Base-by-base conservation (phyloP, 2,888 invertebrate genomes). In the Eristalis intricaria region DNA sequence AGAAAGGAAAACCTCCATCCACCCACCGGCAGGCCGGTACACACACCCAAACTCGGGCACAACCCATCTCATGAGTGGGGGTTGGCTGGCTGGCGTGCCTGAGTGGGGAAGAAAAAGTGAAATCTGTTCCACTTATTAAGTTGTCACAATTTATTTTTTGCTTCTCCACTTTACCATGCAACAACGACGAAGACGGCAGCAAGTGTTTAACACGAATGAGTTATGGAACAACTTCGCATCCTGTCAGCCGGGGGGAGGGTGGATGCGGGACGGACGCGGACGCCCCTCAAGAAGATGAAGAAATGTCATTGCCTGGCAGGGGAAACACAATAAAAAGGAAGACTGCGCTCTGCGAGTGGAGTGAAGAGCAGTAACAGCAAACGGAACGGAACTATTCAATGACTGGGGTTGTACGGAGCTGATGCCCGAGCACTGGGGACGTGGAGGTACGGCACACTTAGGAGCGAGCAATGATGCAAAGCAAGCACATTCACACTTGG, bases 111-210 rank as follows among this genome's bases (percentile, higher is more conserved):
- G 75, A 75, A 79, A 79, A 76, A 83, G 76, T 68, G 84, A 87
- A 89, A 89, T 89, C 89, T 89, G 89, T 89, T 89, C 89, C 89
- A 89, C 89, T 89, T 89, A 89, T 89, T 89, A 89, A 89, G 89
- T 89, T 89, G 89, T 89, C 89, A 89, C 89, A 89, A 88, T 89
- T 89, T 89, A 89, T 84, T 88, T 69, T 69, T 81, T 82, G n/a
- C 74, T 61, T 35, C 69, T 76, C 74, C 82, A 35, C 77, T 89
- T 88, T 87, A 73, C 84, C 64, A 69, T 86, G 86, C 82, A 86
- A 83, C 85, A 85, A 65, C 29, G 56, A 50, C 65, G 73, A 70
- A 83, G 83, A 75, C 71, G 84, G 88, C 86, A 89, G 89, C 89
- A 89, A 89, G 89, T 89, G 89, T 89, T 89, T 84, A 84, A 84